phyloP scores from a whole-genome alignment of 1,140 invertebrate species.

The Steinernema feltiae region DNA sequence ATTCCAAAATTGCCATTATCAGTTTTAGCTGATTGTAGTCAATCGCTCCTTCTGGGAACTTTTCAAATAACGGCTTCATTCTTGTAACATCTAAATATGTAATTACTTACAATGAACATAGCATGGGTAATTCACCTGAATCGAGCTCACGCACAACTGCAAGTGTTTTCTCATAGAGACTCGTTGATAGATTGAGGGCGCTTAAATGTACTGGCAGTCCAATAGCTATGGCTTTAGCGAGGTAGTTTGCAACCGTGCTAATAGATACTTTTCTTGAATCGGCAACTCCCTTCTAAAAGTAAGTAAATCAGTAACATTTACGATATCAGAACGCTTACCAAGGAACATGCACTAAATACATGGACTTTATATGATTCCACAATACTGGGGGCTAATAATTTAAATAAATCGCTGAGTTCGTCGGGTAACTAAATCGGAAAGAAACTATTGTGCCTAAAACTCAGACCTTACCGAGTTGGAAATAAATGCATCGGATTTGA shows the following conservation, averaged over 20 bases:
- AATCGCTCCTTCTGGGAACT: background rate
- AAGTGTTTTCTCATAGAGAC: background rate
- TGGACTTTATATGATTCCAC: background rate
- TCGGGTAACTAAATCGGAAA: background rate
- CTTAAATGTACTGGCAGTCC: slow-evolving; percentile 17
- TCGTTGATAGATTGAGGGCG: background rate
- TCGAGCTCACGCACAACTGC: too few relatives aligned
- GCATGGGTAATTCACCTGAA: background rate
- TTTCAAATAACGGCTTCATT: slow-evolving; percentile 21
- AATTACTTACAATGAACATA: background rate
- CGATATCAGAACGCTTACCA: background rate
- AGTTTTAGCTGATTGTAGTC: slow-evolving; percentile 18
- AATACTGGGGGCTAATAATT: background rate
- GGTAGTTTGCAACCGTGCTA: background rate
- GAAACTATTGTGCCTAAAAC: background rate
- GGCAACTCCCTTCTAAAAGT: background rate
- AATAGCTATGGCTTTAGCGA: background rate
- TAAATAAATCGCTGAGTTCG: background rate
- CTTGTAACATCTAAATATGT: slow-evolving; percentile 18
- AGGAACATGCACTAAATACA: background rate
- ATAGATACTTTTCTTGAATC: background rate
- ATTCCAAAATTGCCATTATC: slow-evolving; percentile 17
- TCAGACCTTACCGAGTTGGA: background rate
- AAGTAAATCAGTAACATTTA: background rate
- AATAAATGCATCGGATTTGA: background rate